These are phyloP conservation scores for Cryptus viduatorius DNA, from an alignment of 2,888 invertebrate species.

Conservation along the genomic window DNA sequence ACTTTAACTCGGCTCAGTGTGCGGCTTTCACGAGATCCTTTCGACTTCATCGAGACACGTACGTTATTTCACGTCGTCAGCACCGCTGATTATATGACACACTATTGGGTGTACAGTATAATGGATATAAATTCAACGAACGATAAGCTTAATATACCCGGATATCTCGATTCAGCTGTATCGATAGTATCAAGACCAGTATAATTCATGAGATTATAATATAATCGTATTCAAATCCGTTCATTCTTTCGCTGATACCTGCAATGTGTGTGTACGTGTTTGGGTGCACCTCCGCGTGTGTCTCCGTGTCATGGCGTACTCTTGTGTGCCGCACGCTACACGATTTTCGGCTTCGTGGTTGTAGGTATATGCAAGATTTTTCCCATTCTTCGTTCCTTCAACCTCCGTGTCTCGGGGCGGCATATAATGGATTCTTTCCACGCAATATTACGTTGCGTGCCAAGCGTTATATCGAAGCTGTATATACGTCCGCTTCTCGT, in stretches of 20 bases:
- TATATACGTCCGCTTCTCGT: conserved; percentile 5
- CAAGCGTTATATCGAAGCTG: conserved; percentile 42
- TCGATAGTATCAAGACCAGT: conserved; percentile 47
- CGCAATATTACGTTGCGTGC: conserved; percentile 60
- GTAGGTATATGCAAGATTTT: conserved; percentile 27
- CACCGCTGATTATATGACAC: conserved; percentile 54
- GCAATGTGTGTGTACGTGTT: not conserved
- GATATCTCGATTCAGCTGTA: conserved; percentile 58
- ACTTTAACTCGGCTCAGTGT: conserved; percentile 38
- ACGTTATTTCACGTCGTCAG: conserved; percentile 62
- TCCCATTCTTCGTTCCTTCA: conserved; percentile 29
- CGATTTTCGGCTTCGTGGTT: conserved; percentile 14
- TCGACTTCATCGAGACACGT: conserved; percentile 48
- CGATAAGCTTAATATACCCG: conserved; percentile 63
- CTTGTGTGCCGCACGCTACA: not conserved
- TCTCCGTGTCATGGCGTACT: conserved; percentile 20
- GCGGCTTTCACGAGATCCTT: conserved; percentile 43
- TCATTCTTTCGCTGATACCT: conserved; percentile 16
- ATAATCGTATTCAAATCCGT: conserved; percentile 55
- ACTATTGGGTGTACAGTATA: conserved; percentile 32
- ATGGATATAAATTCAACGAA: conserved; percentile 53
- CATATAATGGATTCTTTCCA: conserved; percentile 64
- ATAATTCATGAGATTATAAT: conserved; percentile 67
- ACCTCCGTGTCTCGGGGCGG: conserved; percentile 31
- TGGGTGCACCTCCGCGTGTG: not conserved